phyloP scores from a whole-genome alignment of 1,140 invertebrate genomes.

The Bombus haemorrhoidalis region DNA sequence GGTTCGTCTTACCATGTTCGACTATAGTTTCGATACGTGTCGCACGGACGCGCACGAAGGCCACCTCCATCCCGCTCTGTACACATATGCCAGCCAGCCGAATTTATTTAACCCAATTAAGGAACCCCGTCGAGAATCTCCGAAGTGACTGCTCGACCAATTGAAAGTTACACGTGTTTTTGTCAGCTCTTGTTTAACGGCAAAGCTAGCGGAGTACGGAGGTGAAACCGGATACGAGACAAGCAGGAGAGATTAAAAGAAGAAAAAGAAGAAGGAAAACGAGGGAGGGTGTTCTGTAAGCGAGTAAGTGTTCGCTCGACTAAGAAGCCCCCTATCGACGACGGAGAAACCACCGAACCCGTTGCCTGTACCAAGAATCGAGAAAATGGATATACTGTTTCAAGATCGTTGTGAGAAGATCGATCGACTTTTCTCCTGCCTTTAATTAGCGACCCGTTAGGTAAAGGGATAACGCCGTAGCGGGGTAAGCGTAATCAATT shows the following conservation, averaged over 20 bases:
- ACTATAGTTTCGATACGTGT: conserved; percentile 11
- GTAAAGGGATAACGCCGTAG: conserved; percentile 25
- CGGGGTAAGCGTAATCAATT: conserved; percentile 20
- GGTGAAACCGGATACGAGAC: conserved; percentile 70
- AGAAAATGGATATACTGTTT: conserved; percentile 52
- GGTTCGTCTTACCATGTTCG: conserved; percentile 48
- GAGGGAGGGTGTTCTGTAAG: conserved; percentile 41
- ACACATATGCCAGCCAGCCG: conserved; percentile 32
- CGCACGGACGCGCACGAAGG: conserved; percentile 9
- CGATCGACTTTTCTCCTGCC: conserved; percentile 21
- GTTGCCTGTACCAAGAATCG: conserved; percentile 48
- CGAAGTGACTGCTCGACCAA: conserved; percentile 70
- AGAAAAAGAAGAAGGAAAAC: conserved; percentile 15
- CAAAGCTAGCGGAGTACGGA: conserved; percentile 31
- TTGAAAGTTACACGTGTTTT: conserved; percentile 78
- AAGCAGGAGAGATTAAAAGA: conserved; percentile 42
- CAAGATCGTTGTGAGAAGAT: conserved; percentile 26
- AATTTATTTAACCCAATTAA: conserved; percentile 74
- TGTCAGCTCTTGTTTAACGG: conserved; percentile 74
- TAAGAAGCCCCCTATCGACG: conserved; percentile 56
- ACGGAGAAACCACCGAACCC: conserved; percentile 44
- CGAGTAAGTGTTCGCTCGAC: conserved; percentile 23
- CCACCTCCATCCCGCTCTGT: neutral
- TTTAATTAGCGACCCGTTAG: conserved; percentile 25
- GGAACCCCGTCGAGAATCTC: conserved; percentile 64